Evolutionary conservation across 2,888 invertebrate genomes (phyloP), one percentile per base, ranked within the genome.

Genomic region (Aethes cnicana): DNA sequence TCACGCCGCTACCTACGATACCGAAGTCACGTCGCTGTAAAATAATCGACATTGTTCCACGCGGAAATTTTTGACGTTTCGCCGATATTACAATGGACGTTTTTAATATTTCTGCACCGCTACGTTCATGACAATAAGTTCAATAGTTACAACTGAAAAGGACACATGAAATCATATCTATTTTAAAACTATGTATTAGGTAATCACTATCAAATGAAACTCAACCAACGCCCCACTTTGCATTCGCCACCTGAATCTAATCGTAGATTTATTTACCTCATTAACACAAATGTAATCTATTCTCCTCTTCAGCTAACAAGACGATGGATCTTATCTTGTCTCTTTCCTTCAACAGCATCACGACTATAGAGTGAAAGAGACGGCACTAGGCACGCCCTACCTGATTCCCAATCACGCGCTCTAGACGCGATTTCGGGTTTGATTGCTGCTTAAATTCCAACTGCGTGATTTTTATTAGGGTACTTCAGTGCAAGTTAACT

Each of bases 271-370:
- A 50, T 50, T 58, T 57, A 43, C 56, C 42, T 52, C 47, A 56
- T 59, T 53, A 47, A 32, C 14, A 33, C 35, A 33, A 9, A 39
- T 18, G 41, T 47, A 28, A 48, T 41, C 25, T 49, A 49, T 49
- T 33, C 25, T 28, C 46, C 35, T 35, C 44, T 59, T 63, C 60
- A 61, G 56, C 55, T 63, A 68, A 68, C 63, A 63, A 62, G 58
- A 60, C 58, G 58, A 66, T 68, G 62, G 64, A 68, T 64, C 63
- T 37, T 53, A 46, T n/a, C n/a, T n/a, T n/a, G n/a, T n/a, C n/a
- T n/a, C n/a, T n/a, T n/a, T n/a, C n/a, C n/a, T n/a, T n/a, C n/a
- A n/a, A n/a, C n/a, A n/a, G n/a, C n/a, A n/a, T n/a, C n/a, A n/a
- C n/a, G n/a, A n/a, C n/a, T n/a, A n/a, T n/a, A n/a, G n/a, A n/a